phyloP scores from a whole-genome alignment of 2,888 invertebrate genomes.

The Zootermopsis nevadensis region DNA sequence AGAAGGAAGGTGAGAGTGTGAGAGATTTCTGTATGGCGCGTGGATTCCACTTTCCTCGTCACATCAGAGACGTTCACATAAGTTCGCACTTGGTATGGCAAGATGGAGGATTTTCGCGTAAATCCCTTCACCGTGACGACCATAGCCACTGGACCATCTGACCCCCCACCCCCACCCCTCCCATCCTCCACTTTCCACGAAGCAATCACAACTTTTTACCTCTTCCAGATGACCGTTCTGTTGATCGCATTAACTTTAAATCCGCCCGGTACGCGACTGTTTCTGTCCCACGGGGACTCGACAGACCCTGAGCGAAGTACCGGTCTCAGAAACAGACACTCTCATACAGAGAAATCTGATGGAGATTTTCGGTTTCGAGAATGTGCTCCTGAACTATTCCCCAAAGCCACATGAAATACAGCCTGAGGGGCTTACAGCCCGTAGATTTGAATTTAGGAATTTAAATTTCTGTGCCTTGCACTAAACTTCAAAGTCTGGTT shows the following conservation, averaged over 20 bases:
- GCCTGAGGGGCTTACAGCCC: conserved; percentile 2
- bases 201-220: conserved; percentile 47
- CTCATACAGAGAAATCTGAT: conserved; percentile 16
- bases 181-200: conserved; percentile 13
- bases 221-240: conserved; percentile 42
- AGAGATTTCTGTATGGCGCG: conserved; percentile 24
- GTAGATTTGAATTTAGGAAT: conserved; percentile 15
- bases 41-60: conserved; percentile 35
- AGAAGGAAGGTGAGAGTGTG: background rate
- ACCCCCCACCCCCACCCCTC: conserved; percentile 11
- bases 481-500: background rate
- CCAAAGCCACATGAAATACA: background rate
- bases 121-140: conserved; percentile 32
- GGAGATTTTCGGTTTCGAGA: conserved; percentile 29
- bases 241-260: conserved; percentile 46
- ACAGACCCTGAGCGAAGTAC: conserved; percentile 6
- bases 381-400: conserved; percentile 4
- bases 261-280: conserved; percentile 34
- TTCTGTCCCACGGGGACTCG: conserved; percentile 39
- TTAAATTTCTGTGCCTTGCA: background rate
- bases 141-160: conserved; percentile 5
- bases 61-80: conserved; percentile 22
- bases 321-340: conserved; percentile 12
- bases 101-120: conserved; percentile 23
- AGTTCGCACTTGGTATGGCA: conserved; percentile 17